Evolutionary conservation across 1,140 invertebrate species (phyloP), one percentile per base, ranked within the genome.

Genomic region (Brachionus rotundiformis): DNA sequence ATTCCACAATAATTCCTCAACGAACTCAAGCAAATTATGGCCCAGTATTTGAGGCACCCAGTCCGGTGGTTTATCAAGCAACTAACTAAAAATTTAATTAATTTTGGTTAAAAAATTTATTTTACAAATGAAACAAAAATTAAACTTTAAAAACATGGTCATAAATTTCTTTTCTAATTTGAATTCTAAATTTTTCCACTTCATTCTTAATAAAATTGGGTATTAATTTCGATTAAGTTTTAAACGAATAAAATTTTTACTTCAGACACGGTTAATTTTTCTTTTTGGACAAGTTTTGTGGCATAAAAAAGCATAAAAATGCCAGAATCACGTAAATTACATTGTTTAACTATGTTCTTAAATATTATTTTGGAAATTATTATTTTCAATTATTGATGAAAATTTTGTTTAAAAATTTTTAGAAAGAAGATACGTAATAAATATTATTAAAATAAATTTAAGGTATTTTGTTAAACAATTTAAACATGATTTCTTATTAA

Each of bases 291-390:
- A 16, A 71, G 33, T 16, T 36, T 33, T 19, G 7, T 71, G 16
- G 65, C 29, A 39, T 71, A 71, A 39, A 36, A 71, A 10, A 71
- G 31, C 33, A 39, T 36, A 19, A 71, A 71, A 36, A 71, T 31
- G 16, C 65, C 65, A 1, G 65, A 36, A 19, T 71, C 65, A 23
- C 33, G 29, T n/a, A 71, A 36, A 39, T 71, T 71, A 36, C 11
- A 3, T 5, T 71, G 29, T 13, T 39, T 71, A 8, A 31, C 31
- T 16, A 71, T 19, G 23, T 71, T 71, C 61, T 59, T 59, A 23
- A 23, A 59, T 23, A 23, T 13, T n/a, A 25, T n/a, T n/a, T n/a
- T n/a, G n/a, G 19, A 25, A 59, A 59, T 59, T 19, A 59, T 59
- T n/a, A n/a, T n/a, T n/a, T n/a, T n/a, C n/a, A n/a, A n/a, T n/a